Percentiles rank a stretch among this genome's conserved stretches.
Conservation (phyloP, 2,888 invertebrate genomes). For the Tetragnatha montana region DNA sequence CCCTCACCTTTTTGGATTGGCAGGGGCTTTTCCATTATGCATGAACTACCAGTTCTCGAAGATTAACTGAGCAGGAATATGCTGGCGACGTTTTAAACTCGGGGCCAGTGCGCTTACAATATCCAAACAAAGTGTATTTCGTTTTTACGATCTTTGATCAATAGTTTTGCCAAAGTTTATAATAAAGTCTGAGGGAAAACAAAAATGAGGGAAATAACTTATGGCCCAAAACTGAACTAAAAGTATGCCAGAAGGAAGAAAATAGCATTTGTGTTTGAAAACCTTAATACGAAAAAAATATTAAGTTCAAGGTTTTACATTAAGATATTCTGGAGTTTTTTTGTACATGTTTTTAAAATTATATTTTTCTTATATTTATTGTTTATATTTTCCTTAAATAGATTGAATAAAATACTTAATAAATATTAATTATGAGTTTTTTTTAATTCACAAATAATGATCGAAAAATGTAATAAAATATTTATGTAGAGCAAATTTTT, state of each 20-base stretch:
- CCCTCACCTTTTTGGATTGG: slow-evolving; percentile 13
- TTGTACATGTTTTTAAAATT: neutral
- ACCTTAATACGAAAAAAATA: neutral
- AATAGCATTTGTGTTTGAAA: neutral
- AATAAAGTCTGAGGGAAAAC: neutral
- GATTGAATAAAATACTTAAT: too few species aligned
- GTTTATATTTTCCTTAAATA: too few species aligned
- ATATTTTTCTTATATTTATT: too few species aligned
- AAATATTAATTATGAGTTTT: too few species aligned
- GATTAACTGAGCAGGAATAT: neutral
- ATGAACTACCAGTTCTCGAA: slow-evolving; percentile 13
- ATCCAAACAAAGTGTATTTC: neutral
- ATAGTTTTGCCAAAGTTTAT: neutral
- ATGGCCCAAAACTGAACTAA: neutral
- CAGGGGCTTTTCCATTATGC: slow-evolving; percentile 17
- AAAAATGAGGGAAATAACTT: neutral
- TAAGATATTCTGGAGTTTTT: neutral
- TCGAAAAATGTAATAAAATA: too few species aligned
- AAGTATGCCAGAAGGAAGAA: neutral
- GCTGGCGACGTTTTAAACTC: neutral
- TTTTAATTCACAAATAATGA: too few species aligned
- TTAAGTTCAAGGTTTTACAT: neutral
- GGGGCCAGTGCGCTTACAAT: neutral
- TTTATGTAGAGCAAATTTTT: too few species aligned
- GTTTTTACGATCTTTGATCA: neutral